Percentiles rank a stretch among this genome's conserved stretches.
Evolutionary conservation across 2,113 vertebrate species (phyloP).

Genomic region (Dipodomys merriami): DNA sequence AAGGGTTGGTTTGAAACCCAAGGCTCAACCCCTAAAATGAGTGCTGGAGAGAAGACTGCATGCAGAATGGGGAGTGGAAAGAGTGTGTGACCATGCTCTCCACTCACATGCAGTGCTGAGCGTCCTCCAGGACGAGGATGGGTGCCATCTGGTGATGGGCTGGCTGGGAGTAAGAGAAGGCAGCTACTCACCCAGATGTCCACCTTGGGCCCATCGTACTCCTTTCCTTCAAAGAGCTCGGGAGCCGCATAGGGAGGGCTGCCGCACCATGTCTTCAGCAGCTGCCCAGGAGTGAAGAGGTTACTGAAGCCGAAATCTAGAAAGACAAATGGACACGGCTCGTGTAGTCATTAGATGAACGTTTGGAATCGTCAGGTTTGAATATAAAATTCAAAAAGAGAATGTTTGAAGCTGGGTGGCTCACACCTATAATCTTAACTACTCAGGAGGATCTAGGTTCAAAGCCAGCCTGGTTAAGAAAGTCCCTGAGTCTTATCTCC

Average conservation of each 20-base stretch:
- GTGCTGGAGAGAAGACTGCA: background rate
- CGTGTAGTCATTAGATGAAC: background rate
- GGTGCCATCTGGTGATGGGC: background rate
- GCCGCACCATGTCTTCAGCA: slow-evolving; percentile 99
- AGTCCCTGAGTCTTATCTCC: too few relatives aligned
- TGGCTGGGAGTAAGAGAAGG: too few relatives aligned
- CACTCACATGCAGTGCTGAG: background rate
- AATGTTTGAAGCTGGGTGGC: background rate
- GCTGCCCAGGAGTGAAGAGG: slow-evolving; percentile 96
- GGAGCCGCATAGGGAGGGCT: slow-evolving; percentile 98
- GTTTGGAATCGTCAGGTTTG: background rate
- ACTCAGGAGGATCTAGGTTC: too few relatives aligned
- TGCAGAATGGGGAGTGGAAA: background rate
- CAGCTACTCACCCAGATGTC: slow-evolving; percentile 95
- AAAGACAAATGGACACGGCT: slow-evolving; percentile 51
- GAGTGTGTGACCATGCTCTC: background rate
- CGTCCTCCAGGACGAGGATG: background rate
- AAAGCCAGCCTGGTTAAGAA: too few relatives aligned
- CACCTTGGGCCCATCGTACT: slow-evolving; percentile 98
- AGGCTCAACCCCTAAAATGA: background rate
- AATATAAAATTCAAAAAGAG: slow-evolving; percentile 16
- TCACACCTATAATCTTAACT: too few relatives aligned
- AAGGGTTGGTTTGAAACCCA: background rate
- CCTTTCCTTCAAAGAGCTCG: slow-evolving; percentile 98
- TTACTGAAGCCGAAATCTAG: slow-evolving; percentile 99